Percentiles rank a stretch among this genome's conserved stretches.
These are phyloP conservation scores for Coecobrya sp. DNA, from an alignment of 2,888 invertebrate genomes.

Conservation along the genomic window DNA sequence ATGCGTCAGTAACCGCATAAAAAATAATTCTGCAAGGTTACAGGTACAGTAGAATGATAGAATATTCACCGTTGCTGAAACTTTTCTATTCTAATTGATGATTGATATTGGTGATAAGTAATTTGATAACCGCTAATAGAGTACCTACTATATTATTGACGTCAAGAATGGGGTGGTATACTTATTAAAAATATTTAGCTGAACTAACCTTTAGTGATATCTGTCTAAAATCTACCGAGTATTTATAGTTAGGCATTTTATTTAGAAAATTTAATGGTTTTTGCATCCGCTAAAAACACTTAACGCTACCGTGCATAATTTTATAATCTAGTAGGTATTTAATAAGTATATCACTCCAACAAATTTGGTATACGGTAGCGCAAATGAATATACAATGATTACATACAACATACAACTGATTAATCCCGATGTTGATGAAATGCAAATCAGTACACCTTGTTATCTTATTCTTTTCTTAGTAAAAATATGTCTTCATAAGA, in stretches of 20 bases:
- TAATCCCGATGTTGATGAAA: too few species aligned
- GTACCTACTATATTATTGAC: too few species aligned
- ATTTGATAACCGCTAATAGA: neutral
- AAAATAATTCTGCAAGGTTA: conserved; percentile 38
- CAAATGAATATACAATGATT: neutral
- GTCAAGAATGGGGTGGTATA: too few species aligned
- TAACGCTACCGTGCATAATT: neutral
- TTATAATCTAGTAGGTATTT: neutral
- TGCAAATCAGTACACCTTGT: too few species aligned
- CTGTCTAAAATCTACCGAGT: neutral
- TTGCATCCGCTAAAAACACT: neutral
- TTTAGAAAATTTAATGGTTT: neutral
- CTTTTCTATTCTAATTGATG: neutral
- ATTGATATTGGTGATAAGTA: neutral
- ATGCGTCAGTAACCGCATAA: conserved; percentile 64
- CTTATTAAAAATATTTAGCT: neutral
- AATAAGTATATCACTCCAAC: too few species aligned
- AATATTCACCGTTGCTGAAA: neutral
- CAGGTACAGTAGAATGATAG: neutral
- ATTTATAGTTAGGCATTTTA: neutral
- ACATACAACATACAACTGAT: neutral
- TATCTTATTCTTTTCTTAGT: too few species aligned
- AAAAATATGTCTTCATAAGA: too few species aligned
- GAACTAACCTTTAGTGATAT: neutral
- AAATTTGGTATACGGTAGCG: neutral